Evolutionary conservation across 2,113 vertebrate genomes (phyloP).

Genomic region (Murina feae): DNA sequence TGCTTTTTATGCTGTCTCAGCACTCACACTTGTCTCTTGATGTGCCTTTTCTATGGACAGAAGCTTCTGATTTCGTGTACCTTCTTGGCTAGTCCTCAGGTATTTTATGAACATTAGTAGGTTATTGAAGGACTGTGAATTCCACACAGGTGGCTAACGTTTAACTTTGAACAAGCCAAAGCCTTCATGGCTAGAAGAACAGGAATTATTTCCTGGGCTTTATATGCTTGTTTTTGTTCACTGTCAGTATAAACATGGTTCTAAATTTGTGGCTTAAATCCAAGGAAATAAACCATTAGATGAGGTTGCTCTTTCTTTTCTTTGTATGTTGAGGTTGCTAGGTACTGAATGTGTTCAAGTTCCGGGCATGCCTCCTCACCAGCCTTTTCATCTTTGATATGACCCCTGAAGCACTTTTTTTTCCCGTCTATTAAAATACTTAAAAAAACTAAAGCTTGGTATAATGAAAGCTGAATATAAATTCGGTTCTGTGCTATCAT

Average conservation of each 20-base stretch:
- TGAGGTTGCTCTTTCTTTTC: background rate
- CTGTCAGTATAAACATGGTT: background rate
- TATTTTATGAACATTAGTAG: background rate
- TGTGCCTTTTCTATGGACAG: background rate
- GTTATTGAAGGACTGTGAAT: background rate
- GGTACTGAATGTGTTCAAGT: background rate
- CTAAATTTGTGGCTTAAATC: background rate
- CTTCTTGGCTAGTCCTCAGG: background rate
- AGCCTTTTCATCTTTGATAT: background rate
- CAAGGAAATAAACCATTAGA: conserved; percentile 18
- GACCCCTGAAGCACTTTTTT: background rate
- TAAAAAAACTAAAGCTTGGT: background rate
- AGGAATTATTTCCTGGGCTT: background rate
- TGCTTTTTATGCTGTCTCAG: background rate
- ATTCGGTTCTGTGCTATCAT: background rate
- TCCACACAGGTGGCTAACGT: background rate
- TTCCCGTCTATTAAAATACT: background rate
- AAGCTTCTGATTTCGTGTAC: background rate
- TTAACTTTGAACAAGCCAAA: background rate
- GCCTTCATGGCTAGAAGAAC: background rate
- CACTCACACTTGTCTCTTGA: background rate
- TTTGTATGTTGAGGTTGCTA: background rate
- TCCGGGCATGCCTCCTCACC: background rate
- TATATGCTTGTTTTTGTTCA: background rate
- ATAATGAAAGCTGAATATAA: background rate